A percentile compares a stretch with the other conserved stretches of the same genome.
phyloP scores from a whole-genome alignment of 2,113 vertebrate species.

The Zingel zingel region DNA sequence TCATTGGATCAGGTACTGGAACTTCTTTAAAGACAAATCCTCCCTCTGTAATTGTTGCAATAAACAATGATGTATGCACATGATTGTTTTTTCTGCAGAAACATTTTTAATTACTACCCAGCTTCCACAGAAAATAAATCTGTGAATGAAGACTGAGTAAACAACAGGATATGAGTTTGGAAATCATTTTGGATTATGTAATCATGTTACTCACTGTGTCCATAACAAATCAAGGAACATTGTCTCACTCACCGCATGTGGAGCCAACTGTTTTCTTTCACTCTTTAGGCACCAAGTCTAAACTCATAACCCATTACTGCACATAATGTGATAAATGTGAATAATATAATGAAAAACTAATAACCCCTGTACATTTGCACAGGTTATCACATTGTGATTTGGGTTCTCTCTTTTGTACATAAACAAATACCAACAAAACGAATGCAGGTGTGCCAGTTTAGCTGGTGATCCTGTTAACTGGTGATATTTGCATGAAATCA shows the following conservation, averaged over 20 bases:
- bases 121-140: not conserved
- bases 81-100: not conserved
- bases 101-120: too few relatives aligned
- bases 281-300: not conserved
- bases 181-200: conserved; percentile 37
- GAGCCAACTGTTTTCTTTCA: not conserved
- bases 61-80: conserved; percentile 1
- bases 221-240: not conserved
- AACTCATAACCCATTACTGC: not conserved
- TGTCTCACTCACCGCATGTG: not conserved
- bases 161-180: conserved; percentile 20
- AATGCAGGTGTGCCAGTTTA: too few relatives aligned
- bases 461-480: too few relatives aligned
- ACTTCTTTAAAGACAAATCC: not conserved
- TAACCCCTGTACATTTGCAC: not conserved
- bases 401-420: too few relatives aligned
- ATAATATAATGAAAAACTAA: not conserved
- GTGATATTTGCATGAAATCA: too few relatives aligned
- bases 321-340: not conserved
- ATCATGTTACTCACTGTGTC: not conserved
- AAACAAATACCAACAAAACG: not conserved
- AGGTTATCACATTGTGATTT: not conserved
- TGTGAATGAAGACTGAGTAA: not conserved
- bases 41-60: not conserved
- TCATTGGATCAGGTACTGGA: not conserved